A percentile compares a stretch with the other conserved stretches of the same genome.
These are phyloP conservation scores for Promerops cafer DNA, from an alignment of 2,113 vertebrate genomes.

Conservation along the genomic window DNA sequence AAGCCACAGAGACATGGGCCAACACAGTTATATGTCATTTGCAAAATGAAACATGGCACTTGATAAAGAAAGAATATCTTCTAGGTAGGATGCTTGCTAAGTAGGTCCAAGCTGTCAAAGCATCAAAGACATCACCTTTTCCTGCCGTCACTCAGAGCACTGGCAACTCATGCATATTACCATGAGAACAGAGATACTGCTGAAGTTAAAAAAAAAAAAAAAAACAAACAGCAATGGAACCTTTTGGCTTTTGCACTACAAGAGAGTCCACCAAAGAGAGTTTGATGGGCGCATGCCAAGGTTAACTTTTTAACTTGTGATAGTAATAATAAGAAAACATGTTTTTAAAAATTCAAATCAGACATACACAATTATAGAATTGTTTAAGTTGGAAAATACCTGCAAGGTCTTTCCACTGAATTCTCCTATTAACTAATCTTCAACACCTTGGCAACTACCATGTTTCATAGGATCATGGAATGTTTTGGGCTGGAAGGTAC, in stretches of 20 bases:
- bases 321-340: neutral
- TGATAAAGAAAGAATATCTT: neutral
- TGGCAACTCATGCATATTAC: neutral
- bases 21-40: neutral
- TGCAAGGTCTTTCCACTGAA: neutral
- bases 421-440: neutral
- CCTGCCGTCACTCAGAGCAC: neutral
- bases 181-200: neutral
- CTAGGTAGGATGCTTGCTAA: neutral
- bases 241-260: neutral
- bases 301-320: neutral
- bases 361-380: neutral
- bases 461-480: neutral
- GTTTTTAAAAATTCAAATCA: neutral
- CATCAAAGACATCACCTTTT: neutral
- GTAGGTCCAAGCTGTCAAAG: neutral
- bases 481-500: neutral
- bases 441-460: neutral
- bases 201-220: neutral
- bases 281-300: neutral
- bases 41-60: slow-evolving; percentile 12
- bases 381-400: neutral
- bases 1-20: neutral
- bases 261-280: neutral
- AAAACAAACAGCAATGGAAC: neutral